Conservation (phyloP, 2,888 invertebrate species). For the Hypomecis punctinalis region DNA sequence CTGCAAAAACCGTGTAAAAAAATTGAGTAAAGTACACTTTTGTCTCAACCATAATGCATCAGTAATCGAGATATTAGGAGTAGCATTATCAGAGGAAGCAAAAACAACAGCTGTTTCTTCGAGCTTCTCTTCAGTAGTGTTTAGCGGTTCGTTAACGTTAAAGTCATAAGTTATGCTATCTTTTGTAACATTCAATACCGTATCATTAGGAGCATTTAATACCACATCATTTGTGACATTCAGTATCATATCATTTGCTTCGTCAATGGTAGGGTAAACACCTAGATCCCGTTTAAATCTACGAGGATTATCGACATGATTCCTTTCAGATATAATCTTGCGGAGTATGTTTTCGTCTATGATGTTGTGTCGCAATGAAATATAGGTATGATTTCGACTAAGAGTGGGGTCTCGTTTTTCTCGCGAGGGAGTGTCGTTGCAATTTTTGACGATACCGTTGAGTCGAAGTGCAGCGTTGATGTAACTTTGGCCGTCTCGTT, state of each 20-base stretch:
- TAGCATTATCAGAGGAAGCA: background rate
- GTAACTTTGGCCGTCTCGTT: too few relatives aligned
- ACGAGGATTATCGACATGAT: too few relatives aligned
- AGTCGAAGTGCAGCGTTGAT: too few relatives aligned
- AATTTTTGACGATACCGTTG: too few relatives aligned
- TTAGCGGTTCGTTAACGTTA: background rate
- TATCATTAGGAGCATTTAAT: background rate
- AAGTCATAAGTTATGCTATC: background rate
- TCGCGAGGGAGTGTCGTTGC: background rate
- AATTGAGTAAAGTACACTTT: constrained; percentile 26
- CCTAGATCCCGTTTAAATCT: too few relatives aligned
- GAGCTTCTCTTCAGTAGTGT: background rate
- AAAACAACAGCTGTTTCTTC: background rate
- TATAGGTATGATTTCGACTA: background rate
- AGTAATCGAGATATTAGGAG: constrained; percentile 9
- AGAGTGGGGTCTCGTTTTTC: background rate
- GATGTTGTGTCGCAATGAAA: background rate
- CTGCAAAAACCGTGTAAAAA: constrained; percentile 19
- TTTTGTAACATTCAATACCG: background rate
- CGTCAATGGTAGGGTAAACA: background rate
- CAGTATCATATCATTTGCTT: background rate
- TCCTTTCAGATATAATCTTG: too few relatives aligned
- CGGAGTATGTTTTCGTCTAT: too few relatives aligned
- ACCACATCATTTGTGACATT: background rate
- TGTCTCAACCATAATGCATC: constrained; percentile 7